These are phyloP conservation scores for Tridacna crocea DNA, from an alignment of 2,888 invertebrate species.

Conservation along the genomic window DNA sequence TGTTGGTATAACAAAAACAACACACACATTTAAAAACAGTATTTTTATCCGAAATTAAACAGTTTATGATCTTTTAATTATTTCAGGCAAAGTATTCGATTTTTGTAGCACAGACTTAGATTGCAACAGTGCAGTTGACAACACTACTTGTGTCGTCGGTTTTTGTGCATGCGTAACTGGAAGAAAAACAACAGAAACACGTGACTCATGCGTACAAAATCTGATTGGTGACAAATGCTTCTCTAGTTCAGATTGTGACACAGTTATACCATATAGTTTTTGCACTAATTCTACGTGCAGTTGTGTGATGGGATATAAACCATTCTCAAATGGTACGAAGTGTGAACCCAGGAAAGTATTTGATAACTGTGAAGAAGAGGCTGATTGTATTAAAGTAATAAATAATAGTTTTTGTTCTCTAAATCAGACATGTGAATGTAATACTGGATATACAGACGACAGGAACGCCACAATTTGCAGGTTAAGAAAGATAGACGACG, in stretches of 20 bases:
- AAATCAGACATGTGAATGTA: constrained; percentile 49
- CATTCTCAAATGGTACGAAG: constrained; percentile 20
- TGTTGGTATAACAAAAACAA: too few relatives aligned
- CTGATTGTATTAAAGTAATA: constrained; percentile 56
- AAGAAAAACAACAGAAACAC: constrained; percentile 50
- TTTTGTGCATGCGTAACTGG: constrained; percentile 67
- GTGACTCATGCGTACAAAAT: constrained; percentile 32
- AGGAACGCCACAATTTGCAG: constrained; percentile 48
- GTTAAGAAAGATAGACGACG: constrained; percentile 44
- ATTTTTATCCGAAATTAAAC: too few relatives aligned
- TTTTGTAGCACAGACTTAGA: constrained; percentile 25
- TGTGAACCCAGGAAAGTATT: constrained; percentile 40
- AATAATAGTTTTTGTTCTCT: constrained; percentile 55
- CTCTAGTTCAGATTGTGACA: constrained; percentile 26
- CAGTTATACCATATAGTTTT: constrained; percentile 32
- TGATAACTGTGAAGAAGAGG: constrained; percentile 37
- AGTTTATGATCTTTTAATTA: background rate
- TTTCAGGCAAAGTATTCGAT: constrained; percentile 44
- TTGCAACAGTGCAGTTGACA: constrained; percentile 37
- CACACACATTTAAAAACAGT: too few relatives aligned
- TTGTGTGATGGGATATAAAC: constrained; percentile 40
- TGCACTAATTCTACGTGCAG: constrained; percentile 39
- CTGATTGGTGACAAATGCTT: constrained; percentile 42
- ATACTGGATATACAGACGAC: constrained; percentile 44
- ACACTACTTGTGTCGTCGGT: constrained; percentile 35